phyloP scores from a whole-genome alignment of 2,113 vertebrate species.

The Hippocampus abdominalis region DNA sequence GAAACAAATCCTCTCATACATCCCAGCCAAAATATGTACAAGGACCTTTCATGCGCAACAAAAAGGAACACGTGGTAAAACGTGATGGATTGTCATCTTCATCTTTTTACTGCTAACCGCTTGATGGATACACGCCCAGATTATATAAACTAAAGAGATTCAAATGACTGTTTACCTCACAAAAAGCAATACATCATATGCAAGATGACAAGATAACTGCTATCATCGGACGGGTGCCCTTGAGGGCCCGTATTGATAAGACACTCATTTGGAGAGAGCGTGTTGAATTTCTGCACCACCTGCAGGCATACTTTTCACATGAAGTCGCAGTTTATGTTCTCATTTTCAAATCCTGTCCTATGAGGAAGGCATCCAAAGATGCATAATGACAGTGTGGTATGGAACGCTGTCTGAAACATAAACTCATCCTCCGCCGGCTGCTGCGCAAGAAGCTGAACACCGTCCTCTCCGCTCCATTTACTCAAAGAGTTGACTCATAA shows the following conservation, averaged over 20 bases:
- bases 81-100: neutral
- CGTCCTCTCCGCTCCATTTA: conserved; percentile 13
- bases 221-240: conserved; percentile 16
- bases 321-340: neutral
- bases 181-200: conserved; percentile 16
- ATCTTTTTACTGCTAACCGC: conserved; percentile 1
- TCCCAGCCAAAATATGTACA: neutral
- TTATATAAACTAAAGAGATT: conserved; percentile 14
- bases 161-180: conserved; percentile 17
- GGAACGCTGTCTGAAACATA: conserved; percentile 14
- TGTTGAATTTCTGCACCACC: conserved; percentile 21
- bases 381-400: conserved; percentile 8
- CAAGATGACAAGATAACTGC: conserved; percentile 14
- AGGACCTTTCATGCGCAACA: neutral
- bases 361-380: neutral
- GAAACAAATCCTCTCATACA: neutral
- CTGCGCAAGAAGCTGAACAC: conserved; percentile 16
- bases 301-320: neutral
- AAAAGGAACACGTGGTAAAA: neutral
- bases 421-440: neutral
- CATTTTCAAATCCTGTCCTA: conserved; percentile 9
- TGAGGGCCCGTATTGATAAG: conserved; percentile 25
- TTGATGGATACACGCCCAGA: conserved; percentile 8
- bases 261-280: conserved; percentile 12
- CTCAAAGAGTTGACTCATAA: conserved; percentile 9